Conservation (phyloP, 92 coral and sea anemone genomes). For the Pocillopora grandis region DNA sequence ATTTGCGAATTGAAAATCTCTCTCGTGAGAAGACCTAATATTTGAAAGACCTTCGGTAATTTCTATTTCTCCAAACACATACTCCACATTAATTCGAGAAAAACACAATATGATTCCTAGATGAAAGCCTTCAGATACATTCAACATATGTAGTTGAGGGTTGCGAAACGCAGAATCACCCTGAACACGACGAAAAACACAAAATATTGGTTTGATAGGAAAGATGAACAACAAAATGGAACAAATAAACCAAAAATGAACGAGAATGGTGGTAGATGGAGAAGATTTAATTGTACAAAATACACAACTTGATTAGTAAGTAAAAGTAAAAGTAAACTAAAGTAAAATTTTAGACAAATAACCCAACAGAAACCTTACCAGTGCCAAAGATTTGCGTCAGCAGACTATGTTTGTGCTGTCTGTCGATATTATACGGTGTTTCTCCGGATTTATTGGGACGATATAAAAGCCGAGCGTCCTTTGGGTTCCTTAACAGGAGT, state of each 20-base stretch:
- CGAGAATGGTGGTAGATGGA: not conserved
- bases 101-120: no score
- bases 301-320: not conserved
- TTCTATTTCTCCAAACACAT: no score
- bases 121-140: no score
- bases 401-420: slow-evolving; percentile 91
- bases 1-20: no score
- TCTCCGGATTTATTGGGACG: slow-evolving; percentile 97
- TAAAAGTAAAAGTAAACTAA: no score
- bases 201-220: not conserved
- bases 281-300: not conserved
- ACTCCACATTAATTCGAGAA: no score
- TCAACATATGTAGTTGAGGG: not conserved
- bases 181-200: not conserved
- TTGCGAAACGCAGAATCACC: not conserved
- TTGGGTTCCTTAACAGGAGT: slow-evolving; percentile 85
- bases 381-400: slow-evolving; percentile 94
- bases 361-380: slow-evolving; percentile 38
- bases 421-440: slow-evolving; percentile 94
- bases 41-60: no score
- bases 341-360: not conserved
- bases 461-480: slow-evolving; percentile 91
- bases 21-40: no score
- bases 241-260: not conserved
- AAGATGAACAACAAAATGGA: not conserved